Evolutionary conservation across 2,113 vertebrate genomes (phyloP).

Genomic region (Anolis carolinensis): DNA sequence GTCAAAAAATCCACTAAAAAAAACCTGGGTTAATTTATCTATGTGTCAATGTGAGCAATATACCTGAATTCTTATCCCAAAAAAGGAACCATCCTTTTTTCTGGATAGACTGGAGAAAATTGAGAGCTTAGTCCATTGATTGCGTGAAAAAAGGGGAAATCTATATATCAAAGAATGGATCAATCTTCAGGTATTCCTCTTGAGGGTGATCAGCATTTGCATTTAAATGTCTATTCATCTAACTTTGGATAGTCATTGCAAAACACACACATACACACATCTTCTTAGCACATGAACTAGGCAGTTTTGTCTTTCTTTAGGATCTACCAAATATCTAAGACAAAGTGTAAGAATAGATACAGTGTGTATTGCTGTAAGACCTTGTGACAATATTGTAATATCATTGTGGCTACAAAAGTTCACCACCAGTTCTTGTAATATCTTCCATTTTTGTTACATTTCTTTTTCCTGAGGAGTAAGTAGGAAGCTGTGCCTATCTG

Average conservation of each 20-base stretch:
- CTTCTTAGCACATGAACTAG: conserved; percentile 36
- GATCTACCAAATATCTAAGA: conserved; percentile 61
- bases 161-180: background rate
- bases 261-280: background rate
- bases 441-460: conserved; percentile 47
- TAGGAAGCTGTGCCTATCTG: conserved; percentile 44
- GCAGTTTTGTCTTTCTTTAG: conserved; percentile 47
- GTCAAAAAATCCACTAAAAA: too few relatives aligned
- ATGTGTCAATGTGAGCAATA: too few relatives aligned
- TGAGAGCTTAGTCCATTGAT: too few relatives aligned
- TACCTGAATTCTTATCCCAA: too few relatives aligned
- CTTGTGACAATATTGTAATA: conserved; percentile 27
- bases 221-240: background rate
- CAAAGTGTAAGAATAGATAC: conserved; percentile 6
- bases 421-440: conserved; percentile 39
- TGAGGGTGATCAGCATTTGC: background rate
- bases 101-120: too few relatives aligned
- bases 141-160: background rate
- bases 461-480: conserved; percentile 28
- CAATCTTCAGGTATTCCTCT: background rate
- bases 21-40: too few relatives aligned
- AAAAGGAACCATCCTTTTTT: too few relatives aligned
- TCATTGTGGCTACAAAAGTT: conserved; percentile 5
- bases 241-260: background rate
- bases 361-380: conserved; percentile 43